Conservation (phyloP, 2,113 vertebrate species). For the Plectropomus leopardus region DNA sequence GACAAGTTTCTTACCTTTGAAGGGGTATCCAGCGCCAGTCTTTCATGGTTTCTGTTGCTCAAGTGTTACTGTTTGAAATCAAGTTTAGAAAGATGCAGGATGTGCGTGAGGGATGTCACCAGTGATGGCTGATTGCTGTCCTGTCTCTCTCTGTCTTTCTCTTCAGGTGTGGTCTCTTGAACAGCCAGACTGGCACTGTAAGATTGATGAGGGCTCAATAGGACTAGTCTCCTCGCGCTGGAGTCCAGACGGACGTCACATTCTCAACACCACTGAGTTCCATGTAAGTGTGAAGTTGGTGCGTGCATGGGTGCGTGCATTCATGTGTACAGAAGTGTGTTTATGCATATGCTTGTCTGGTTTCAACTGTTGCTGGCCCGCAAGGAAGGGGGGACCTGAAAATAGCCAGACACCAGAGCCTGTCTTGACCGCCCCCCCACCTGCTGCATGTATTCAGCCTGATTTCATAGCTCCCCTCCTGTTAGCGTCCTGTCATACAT, state of each 20-base stretch:
- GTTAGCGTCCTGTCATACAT: constrained; percentile 79
- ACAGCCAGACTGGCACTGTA: constrained; percentile 97
- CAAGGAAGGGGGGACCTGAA: constrained; percentile 83
- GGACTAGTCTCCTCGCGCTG: constrained; percentile 95
- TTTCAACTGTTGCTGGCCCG: constrained; percentile 87
- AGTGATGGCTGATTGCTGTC: background rate
- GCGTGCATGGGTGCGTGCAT: constrained; percentile 58
- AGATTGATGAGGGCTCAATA: constrained; percentile 97
- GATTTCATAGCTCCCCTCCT: constrained; percentile 75
- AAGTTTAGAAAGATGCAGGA: constrained; percentile 7
- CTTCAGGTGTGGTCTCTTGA: constrained; percentile 96
- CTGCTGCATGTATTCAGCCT: constrained; percentile 80
- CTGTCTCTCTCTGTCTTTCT: background rate
- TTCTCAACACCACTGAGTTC: constrained; percentile 98
- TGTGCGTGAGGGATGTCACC: constrained; percentile 35
- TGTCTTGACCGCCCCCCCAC: constrained; percentile 75
- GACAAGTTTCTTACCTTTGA: constrained; percentile 83
- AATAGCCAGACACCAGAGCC: constrained; percentile 83
- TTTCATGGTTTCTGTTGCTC: constrained; percentile 79
- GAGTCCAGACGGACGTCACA: constrained; percentile 98
- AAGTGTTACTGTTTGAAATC: constrained; percentile 28
- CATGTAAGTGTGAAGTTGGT: constrained; percentile 90
- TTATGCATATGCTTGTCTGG: constrained; percentile 66
- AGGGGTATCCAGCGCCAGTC: constrained; percentile 87
- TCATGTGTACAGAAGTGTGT: constrained; percentile 67